A percentile compares a stretch with the other conserved stretches of the same genome.
Evolutionary conservation across 2,797 vertebrate genomes (phyloP).

Genomic region (Microtus agrestis): DNA sequence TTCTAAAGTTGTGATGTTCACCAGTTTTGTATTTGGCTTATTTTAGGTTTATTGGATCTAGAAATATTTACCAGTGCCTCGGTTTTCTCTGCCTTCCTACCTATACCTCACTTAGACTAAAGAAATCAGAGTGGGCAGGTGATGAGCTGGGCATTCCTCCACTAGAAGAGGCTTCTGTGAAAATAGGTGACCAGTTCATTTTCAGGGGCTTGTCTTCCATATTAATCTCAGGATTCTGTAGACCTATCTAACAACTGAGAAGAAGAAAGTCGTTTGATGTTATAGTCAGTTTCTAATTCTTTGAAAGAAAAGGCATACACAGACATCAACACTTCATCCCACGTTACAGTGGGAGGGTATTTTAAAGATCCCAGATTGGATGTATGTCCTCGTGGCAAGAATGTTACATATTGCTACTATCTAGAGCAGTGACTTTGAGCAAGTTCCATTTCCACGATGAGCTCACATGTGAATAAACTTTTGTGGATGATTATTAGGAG

Average conservation of each 20-base stretch:
- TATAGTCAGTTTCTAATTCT: constrained; percentile 3
- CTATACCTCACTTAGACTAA: neutral
- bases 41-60: constrained; percentile 29
- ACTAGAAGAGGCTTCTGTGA: neutral
- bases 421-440: constrained; percentile 10
- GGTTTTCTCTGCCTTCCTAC: constrained; percentile 54
- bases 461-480: constrained; percentile 71
- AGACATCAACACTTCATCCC: constrained; percentile 2
- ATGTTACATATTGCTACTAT: neutral
- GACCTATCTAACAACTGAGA: constrained; percentile 29
- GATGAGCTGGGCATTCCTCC: neutral
- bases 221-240: neutral
- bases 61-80: constrained; percentile 58
- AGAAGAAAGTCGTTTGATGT: constrained; percentile 16
- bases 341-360: neutral
- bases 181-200: constrained; percentile 46
- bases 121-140: constrained; percentile 12
- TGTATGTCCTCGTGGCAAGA: neutral
- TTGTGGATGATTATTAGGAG: constrained; percentile 12
- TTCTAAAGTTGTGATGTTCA: neutral
- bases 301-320: constrained; percentile 33
- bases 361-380: neutral
- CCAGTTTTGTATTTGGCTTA: neutral
- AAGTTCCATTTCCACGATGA: constrained; percentile 54
- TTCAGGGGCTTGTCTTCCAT: constrained; percentile 21